Evolutionary conservation across 2,888 invertebrate genomes (phyloP), one percentile per base, ranked within the genome.

Genomic region (Pyrgus malvae): DNA sequence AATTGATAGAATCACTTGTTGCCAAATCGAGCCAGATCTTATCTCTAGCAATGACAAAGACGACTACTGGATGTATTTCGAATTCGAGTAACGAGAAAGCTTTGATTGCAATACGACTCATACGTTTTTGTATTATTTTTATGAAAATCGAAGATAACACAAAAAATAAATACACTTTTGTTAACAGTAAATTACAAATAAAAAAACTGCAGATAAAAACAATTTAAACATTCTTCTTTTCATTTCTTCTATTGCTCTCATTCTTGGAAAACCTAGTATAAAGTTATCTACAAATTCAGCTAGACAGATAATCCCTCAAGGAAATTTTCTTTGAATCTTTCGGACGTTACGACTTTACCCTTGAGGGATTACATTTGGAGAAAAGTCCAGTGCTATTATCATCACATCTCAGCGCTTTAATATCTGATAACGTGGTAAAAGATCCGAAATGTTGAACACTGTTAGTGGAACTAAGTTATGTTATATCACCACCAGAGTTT

Each of bases 1-100:
- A 53, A 53, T 38, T 45, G 53, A 53, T 53, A 31, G 38, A 53
- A 53, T 45, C 53, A 53, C 53, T 53, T 53, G 53, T 53, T 53
- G 53, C 38, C 53, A 53, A 53, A 53, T 53, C 53, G 53, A 40
- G 31, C 23, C 45, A 31, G 46, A 53, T 53, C 37, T 29, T 21
- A 21, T 27, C 40, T 25, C 23, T 9, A 7, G 12, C 19, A 19
- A 42, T 9, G 16, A 27, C 31, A 40, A 42, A 40, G 14, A 11
- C 19, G 2, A 21, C 4, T 14, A n/a, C 27, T 38, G 27, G 33
- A 5, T 25, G 12, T 27, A 29, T 45, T 29, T 38, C 8, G 38
- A 19, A 29, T 45, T 45, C 45, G 38, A 45, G 31, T 37, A 44
- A 44, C n/a, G 49, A 7, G 17, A 29, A 27, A 17, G 12, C 14